Base-by-base conservation (phyloP, 2,797 vertebrate genomes). In the Silurus lanzhouensis region DNA sequence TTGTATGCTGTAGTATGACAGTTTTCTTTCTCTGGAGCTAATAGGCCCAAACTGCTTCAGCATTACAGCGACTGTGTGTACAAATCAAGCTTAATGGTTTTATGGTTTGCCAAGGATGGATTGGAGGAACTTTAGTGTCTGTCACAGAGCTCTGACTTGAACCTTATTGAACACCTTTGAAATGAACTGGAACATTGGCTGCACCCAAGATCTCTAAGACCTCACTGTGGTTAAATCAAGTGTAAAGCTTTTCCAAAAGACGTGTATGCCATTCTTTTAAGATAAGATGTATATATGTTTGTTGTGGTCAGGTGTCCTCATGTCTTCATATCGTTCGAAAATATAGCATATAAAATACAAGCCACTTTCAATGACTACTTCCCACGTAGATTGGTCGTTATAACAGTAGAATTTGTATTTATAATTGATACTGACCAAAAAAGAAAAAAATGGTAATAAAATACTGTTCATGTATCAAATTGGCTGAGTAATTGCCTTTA, bases 401-500 rank as follows among this genome's bases (percentile, higher is more conserved):
- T 38, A 38, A 4, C 38, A 4, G 38, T 38, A 38, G 38, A 38
- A 38, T 38, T 38, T 38, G 38, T 4, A 38, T 57, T 27, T 58
- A 55, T 75, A 75, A 38, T 20, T 20, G 8, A 58, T 77, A 31
- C 17, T 55, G 14, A 46, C 5, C 22, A 44, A 46, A 31, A 31
- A 31, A 1, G 3, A 20, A 2, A 25, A 74, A 55, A 75, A 22
- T n/a, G 20, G 20, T 55, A 15, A 19, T 31, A 20, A n/a, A 46
- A 72, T 48, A 72, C 38, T 22, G 5, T 72, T n/a, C n/a, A 9
- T 31, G n/a, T 58, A 58, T 76, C 25, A 9, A 14, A 75, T 7
- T 25, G n/a, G 72, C 72, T 76, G 13, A 27, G 52, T 7, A 75
- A 14, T 75, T 76, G 74, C 74, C 58, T 57, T 76, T 31, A 76